Evolutionary conservation across 92 coral and sea anemone genomes (phyloP), one percentile per base, ranked within the genome.

Genomic region (Palythoa grandiflora): DNA sequence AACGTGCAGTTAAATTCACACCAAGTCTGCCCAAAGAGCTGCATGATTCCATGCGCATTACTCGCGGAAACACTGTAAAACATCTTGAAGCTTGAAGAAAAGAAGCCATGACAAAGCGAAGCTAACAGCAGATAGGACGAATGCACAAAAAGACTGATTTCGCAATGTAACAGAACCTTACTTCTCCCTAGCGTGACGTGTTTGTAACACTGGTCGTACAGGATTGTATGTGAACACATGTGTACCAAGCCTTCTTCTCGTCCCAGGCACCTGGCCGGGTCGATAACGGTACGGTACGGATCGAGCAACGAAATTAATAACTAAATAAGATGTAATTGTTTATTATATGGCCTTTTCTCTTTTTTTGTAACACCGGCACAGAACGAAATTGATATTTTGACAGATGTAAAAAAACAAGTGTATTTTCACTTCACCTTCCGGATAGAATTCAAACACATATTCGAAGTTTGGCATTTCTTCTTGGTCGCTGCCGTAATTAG

Each of bases 61-160:
- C 14, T 35, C 83, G 65, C 20, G 83, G 66, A 54, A 77, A 54
- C 15, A 28, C n/a, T 13, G 19, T 53, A 1, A 50, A 36, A 54
- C 68, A 28, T 6, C 83, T 28, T 14, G 68, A 53, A 28, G 68
- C 68, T 77, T 15, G 68, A 28, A 77, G 83, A 3, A 77, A 77
- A 35, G 81, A 77, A 20, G 81, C 81, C 81, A 77, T 77, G 14
- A 28, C 35, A 21, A 13, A 1, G 44, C 17, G 61, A 2, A 77
- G 81, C 68, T 53, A n/a, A 37, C 10, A 11, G 9, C 14, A 17
- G 16, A 14, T 68, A 28, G 65, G 10, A 28, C 47, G 6, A 37
- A 28, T 28, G 15, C 9, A 75, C 79, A 38, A 77, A 36, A 52
- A 8, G 59, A 19, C 65, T 36, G 81, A 2, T 70, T 70, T 70